Evolutionary conservation across 2,888 invertebrate species (phyloP).

Genomic region (Polydrusus cervinus): DNA sequence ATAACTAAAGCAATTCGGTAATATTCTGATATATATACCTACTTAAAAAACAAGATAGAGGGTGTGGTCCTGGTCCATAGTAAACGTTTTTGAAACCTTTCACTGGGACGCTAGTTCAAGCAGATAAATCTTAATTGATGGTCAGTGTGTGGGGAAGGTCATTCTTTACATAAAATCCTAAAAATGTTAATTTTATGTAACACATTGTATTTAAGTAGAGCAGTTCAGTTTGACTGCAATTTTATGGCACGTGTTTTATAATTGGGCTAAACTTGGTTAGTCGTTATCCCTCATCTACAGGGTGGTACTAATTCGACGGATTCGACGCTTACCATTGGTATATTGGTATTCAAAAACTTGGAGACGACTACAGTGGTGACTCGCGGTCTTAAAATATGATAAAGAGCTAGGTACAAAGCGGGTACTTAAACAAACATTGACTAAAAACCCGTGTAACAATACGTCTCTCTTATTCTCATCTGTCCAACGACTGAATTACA

Average conservation of each 20-base stretch:
- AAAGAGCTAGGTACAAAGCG: too few relatives aligned
- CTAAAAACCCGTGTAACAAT: too few relatives aligned
- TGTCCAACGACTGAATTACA: too few relatives aligned
- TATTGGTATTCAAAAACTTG: too few relatives aligned
- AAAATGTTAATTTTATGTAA: slow-evolving; percentile 45
- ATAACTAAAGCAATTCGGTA: slow-evolving; percentile 35
- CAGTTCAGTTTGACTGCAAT: slow-evolving; percentile 1
- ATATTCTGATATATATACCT: slow-evolving; percentile 36
- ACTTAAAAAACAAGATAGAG: slow-evolving; percentile 31
- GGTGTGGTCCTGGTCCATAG: slow-evolving; percentile 46
- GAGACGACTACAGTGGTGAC: too few relatives aligned
- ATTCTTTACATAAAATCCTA: slow-evolving; percentile 23
- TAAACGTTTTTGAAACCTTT: slow-evolving; percentile 42
- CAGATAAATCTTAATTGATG: slow-evolving; percentile 41
- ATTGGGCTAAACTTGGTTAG: not conserved
- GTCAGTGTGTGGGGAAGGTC: slow-evolving; percentile 47
- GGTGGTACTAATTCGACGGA: too few relatives aligned
- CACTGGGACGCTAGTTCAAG: slow-evolving; percentile 33
- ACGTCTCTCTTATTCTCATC: too few relatives aligned
- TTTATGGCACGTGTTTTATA: not conserved
- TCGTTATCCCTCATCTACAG: not conserved
- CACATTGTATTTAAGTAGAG: slow-evolving; percentile 24
- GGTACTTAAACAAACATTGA: too few relatives aligned
- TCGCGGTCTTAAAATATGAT: too few relatives aligned
- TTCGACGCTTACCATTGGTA: too few relatives aligned